Conservation (phyloP, 1,140 invertebrate species). For the Zaprionus vittiger region DNA sequence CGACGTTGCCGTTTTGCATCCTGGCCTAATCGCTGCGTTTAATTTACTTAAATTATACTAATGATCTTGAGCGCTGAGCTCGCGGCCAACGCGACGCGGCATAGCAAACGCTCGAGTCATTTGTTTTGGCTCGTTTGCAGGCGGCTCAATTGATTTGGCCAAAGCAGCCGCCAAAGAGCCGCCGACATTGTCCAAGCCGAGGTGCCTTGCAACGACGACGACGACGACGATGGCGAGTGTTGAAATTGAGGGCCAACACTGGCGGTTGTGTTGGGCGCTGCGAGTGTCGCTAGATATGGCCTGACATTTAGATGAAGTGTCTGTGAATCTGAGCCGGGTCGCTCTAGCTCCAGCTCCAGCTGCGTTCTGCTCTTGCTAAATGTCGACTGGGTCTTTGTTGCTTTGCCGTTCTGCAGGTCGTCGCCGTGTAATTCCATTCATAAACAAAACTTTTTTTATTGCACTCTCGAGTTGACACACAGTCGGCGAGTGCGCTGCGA, state of each 20-base stretch:
- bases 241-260: constrained; percentile 56
- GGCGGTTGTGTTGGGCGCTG: constrained; percentile 30
- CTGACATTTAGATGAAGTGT: constrained; percentile 84
- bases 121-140: constrained; percentile 80
- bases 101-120: constrained; percentile 63
- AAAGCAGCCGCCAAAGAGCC: constrained; percentile 80
- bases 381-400: constrained; percentile 14
- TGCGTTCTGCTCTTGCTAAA: constrained; percentile 50
- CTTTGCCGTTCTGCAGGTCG: constrained; percentile 35
- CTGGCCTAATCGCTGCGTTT: constrained; percentile 83
- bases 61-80: constrained; percentile 72
- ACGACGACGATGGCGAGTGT: constrained; percentile 70
- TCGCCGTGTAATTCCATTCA: constrained; percentile 79
- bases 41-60: constrained; percentile 84
- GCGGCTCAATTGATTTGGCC: constrained; percentile 82
- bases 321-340: constrained; percentile 74
- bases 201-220: background rate
- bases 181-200: constrained; percentile 44
- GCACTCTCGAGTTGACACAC: constrained; percentile 64
- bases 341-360: constrained; percentile 54
- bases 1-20: constrained; percentile 59
- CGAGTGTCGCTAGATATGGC: constrained; percentile 82
- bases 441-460: constrained; percentile 83
- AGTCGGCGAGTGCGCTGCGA: constrained; percentile 19
- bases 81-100: constrained; percentile 28